Conservation (phyloP, 2,888 invertebrate genomes). For the Eudasyphora cyanicolor region DNA sequence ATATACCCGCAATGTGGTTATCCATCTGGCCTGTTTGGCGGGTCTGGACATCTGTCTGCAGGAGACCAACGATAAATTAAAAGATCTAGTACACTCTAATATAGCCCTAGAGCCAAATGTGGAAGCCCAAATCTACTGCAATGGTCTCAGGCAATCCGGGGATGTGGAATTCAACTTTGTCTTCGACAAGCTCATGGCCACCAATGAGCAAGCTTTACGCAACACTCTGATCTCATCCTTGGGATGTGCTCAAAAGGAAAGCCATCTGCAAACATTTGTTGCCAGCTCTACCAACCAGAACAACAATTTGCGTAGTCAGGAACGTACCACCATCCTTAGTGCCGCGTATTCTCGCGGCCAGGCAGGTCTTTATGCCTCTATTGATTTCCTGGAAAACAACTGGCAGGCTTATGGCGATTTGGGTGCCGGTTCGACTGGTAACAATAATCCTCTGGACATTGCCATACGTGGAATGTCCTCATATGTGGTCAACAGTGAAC, state of each 20-base stretch:
- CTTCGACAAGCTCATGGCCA: conserved; percentile 81
- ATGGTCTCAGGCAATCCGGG: conserved; percentile 76
- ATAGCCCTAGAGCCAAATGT: conserved; percentile 74
- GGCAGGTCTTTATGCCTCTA: conserved; percentile 80
- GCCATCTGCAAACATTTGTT: conserved; percentile 81
- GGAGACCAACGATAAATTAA: conserved; percentile 73
- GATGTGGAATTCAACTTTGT: conserved; percentile 84
- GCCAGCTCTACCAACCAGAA: conserved; percentile 70
- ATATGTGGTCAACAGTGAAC: conserved; percentile 71
- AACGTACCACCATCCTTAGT: conserved; percentile 72
- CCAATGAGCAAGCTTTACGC: conserved; percentile 83
- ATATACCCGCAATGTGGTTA: conserved; percentile 72
- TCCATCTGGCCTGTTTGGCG: conserved; percentile 76
- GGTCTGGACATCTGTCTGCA: conserved; percentile 72
- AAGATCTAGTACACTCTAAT: conserved; percentile 64
- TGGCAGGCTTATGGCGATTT: conserved; percentile 74
- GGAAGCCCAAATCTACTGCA: conserved; percentile 76
- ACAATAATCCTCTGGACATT: conserved; percentile 73
- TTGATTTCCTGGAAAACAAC: conserved; percentile 81
- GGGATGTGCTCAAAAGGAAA: conserved; percentile 83
- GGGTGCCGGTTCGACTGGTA: conserved; percentile 69
- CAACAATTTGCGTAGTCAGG: conserved; percentile 71
- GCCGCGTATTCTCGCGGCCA: conserved; percentile 73
- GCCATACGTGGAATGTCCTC: conserved; percentile 73
- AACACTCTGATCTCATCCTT: conserved; percentile 83